A percentile compares a stretch with the other conserved stretches of the same genome.
Evolutionary conservation across 2,113 vertebrate genomes (phyloP).

Genomic region (Pelmatolapia mariae): DNA sequence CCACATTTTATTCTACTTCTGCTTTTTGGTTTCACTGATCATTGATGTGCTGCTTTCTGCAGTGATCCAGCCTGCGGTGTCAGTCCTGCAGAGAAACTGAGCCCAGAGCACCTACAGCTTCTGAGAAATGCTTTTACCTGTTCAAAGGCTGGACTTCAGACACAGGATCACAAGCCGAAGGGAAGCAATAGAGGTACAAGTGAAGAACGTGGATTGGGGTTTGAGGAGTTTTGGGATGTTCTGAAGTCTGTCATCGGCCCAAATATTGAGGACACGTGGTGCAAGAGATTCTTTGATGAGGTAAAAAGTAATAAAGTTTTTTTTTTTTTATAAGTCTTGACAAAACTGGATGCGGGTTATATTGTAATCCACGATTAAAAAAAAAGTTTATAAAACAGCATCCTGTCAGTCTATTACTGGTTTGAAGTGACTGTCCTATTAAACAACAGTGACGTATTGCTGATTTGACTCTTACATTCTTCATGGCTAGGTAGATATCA

Average conservation of each 20-base stretch:
- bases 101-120: constrained; percentile 31
- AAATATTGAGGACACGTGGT: constrained; percentile 8
- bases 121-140: constrained; percentile 40
- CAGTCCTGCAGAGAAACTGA: constrained; percentile 36
- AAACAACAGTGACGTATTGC: neutral
- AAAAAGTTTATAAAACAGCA: neutral
- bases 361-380: neutral
- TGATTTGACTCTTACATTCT: neutral
- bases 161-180: neutral
- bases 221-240: constrained; percentile 48
- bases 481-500: constrained; percentile 37
- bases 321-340: neutral
- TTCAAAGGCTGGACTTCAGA: neutral
- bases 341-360: neutral
- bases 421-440: neutral
- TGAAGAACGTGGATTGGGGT: constrained; percentile 1
- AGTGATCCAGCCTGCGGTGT: constrained; percentile 25
- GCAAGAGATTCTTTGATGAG: constrained; percentile 55
- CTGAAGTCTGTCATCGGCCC: constrained; percentile 30
- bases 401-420: neutral
- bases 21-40: neutral
- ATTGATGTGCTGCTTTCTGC: neutral
- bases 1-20: neutral
- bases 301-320: neutral
- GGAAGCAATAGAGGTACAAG: neutral